Base-by-base conservation (phyloP, 2,113 vertebrate species). In the Melanerpes formicivorus region DNA sequence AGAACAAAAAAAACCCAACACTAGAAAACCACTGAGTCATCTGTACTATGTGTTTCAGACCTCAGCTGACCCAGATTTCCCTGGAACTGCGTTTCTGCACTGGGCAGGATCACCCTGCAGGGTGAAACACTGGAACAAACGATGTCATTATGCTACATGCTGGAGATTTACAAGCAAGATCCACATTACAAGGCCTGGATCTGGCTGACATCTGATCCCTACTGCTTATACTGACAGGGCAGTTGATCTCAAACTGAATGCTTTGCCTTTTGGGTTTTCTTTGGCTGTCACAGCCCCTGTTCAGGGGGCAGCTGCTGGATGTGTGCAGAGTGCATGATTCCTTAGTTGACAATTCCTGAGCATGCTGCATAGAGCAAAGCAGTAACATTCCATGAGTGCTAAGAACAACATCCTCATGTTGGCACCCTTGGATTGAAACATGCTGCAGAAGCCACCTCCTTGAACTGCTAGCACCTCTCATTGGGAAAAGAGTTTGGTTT, bases 11-110 rank as follows among this genome's bases (percentile, higher is more conserved):
- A 27, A 8, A 7, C 21, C 7, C 22, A 48, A 25, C 48, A 30
- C 25, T 4, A 54, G 55, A 73, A 74, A 73, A 3, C 0, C 32
- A 72, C 69, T 4, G 16, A 72, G 30, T 93, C 82, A 91, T 67
- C 63, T 3, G 1, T 74, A 40, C 54, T 59, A 50, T 4, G 9
- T 50, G 66, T 84, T 78, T 88, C 80, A 79, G 85, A 65, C 55
- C 65, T 71, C 25, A 64, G 82, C 78, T 93, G 95, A 96, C 90
- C 84, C 55, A 66, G 62, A 94, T 96, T 96, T 90, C 90, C 7
- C 0, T 10, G 37, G 56, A 88, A 73, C 19, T 80, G 54, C 58
- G 71, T 70, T 92, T 65, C 75, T 88, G 9, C 30, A 30, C 8
- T 0, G 1, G 72, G 25, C 72, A 88, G 30, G 30, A 48, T 71